Base-by-base conservation (phyloP, 1,140 invertebrate species). In the Drosophila simulans region DNA sequence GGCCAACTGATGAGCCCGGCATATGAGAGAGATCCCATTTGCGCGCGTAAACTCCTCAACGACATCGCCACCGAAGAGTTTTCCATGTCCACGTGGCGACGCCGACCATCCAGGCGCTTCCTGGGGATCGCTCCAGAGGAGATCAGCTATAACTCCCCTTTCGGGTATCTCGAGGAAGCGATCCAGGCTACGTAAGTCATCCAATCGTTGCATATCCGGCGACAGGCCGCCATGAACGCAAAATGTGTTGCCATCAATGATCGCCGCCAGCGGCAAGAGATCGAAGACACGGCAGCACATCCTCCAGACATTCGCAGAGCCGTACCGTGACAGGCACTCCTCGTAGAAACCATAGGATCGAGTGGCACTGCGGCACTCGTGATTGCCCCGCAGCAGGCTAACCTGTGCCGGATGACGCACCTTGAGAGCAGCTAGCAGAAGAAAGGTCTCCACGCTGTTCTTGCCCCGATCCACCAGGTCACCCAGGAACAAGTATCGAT, bases 331-430 rank as follows among this genome's bases (percentile, higher is more conserved):
- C 59, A 99, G 93, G 93, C 99, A 99, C 93, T 99, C 99, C 93
- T 99, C 99, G 93, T 99, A 99, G 93, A 99, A 99, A 20, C 99
- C 99, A 93, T 99, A 99, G 7, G 99, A 98, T 94, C 99, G 98
- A 49, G 99, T 99, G 58, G 99, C 99, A 94, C 99, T 98, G 88
- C 99, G 94, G 48, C 97, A 98, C 93, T 99, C 98, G 89, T 99
- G 98, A 92, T 99, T 99, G 22, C 98, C 98, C 91, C 98, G 94
- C 75, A 99, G 98, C 80, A 99, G 93, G 80, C 98, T 99, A 51
- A 99, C 99, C 92, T 99, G 95, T 93, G 99, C 99, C 77, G 99
- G 99, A 94, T 99, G 99, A 73, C 98, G 95, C 52, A 99, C 98
- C 94, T 99, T 99, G 68, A 99, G 94, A 58, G 99, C 98, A 91